Conservation (phyloP, 2,888 invertebrate genomes). For the Ischnus inquisitorius region DNA sequence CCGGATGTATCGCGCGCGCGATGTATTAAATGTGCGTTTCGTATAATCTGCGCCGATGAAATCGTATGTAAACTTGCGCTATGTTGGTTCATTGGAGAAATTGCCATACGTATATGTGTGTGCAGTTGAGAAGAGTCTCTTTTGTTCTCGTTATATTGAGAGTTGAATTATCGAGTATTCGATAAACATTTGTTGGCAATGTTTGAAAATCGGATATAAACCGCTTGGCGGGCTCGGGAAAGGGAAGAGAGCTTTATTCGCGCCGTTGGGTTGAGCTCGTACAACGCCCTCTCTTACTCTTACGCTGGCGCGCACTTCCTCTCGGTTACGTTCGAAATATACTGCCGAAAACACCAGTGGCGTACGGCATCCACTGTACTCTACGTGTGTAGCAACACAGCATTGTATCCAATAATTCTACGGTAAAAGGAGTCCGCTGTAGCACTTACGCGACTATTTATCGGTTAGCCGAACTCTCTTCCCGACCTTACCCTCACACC, state of each 20-base stretch:
- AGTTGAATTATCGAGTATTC: slow-evolving; percentile 63
- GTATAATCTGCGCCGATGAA: neutral
- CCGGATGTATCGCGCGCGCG: neutral
- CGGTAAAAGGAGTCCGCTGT: slow-evolving; percentile 68
- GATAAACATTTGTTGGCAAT: slow-evolving; percentile 67
- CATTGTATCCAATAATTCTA: slow-evolving; percentile 67
- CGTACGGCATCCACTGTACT: neutral
- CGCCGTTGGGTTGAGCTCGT: slow-evolving; percentile 46
- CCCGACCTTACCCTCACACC: neutral
- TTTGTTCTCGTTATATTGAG: slow-evolving; percentile 54
- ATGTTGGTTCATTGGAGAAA: neutral
- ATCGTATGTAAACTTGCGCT: neutral
- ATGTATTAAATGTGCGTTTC: neutral
- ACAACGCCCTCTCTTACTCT: slow-evolving; percentile 18
- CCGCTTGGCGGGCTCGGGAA: slow-evolving; percentile 39
- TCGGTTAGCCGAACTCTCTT: slow-evolving; percentile 55
- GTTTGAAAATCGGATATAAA: slow-evolving; percentile 68
- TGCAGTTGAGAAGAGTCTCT: neutral
- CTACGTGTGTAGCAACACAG: slow-evolving; percentile 17
- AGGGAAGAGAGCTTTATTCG: slow-evolving; percentile 51
- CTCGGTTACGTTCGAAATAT: slow-evolving; percentile 9
- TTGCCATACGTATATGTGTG: neutral
- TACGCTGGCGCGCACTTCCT: neutral
- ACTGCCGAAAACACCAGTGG: neutral
- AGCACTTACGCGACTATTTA: slow-evolving; percentile 69